phyloP scores from a whole-genome alignment of 1,140 invertebrate species.

The Tribolium castaneum region DNA sequence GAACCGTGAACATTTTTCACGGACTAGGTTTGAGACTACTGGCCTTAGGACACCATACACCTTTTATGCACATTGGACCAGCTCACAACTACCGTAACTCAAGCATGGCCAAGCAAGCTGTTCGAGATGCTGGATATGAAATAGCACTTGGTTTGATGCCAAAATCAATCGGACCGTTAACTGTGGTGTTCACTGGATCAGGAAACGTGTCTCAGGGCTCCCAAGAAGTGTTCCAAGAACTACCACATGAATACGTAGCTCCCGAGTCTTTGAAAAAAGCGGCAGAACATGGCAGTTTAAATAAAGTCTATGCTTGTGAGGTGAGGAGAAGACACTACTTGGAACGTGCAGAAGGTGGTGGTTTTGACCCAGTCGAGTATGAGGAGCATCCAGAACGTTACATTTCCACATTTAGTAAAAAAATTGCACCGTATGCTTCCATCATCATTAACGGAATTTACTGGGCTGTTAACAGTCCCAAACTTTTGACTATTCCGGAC shows the following conservation, averaged over 20 bases:
- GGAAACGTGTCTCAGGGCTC: constrained; percentile 89
- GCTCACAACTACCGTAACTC: constrained; percentile 98
- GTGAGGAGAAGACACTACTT: constrained; percentile 93
- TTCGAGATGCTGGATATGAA: constrained; percentile 98
- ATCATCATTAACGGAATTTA: constrained; percentile 99
- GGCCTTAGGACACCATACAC: constrained; percentile 97
- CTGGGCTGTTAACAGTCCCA: constrained; percentile 97
- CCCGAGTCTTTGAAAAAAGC: constrained; percentile 95
- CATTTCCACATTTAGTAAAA: constrained; percentile 96
- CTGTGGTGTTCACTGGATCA: constrained; percentile 98
- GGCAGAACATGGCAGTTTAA: constrained; percentile 93
- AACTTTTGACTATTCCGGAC: constrained; percentile 96
- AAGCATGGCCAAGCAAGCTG: constrained; percentile 96
- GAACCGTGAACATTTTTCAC: constrained; percentile 99
- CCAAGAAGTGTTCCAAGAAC: constrained; percentile 97
- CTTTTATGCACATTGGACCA: constrained; percentile 99
- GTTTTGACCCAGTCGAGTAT: constrained; percentile 93
- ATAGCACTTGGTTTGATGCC: constrained; percentile 98
- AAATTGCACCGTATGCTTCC: constrained; percentile 97
- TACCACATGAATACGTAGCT: constrained; percentile 97
- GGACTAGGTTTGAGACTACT: constrained; percentile 93
- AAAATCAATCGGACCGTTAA: constrained; percentile 96
- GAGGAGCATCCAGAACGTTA: constrained; percentile 93
- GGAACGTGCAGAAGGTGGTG: constrained; percentile 89
- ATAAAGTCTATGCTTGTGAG: constrained; percentile 90